Conservation (phyloP, 30 jellyfish, hydroid and myxozoan species). For the Mastigias papua region DNA sequence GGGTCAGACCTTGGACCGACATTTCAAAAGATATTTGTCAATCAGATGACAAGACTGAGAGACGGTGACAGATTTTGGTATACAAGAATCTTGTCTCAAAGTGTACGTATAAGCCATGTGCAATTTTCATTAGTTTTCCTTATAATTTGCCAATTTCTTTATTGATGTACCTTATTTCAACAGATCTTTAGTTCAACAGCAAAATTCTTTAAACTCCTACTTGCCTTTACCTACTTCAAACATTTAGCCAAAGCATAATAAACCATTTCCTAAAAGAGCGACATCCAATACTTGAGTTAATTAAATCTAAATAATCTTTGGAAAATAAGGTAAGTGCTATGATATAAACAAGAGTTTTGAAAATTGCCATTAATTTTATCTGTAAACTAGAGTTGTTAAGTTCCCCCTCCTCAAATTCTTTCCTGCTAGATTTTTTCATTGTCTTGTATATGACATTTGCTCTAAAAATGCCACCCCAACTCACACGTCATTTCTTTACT, state of each 20-base stretch:
- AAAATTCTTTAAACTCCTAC: background rate
- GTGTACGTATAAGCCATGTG: conserved; percentile 39
- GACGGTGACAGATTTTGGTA: conserved; percentile 96
- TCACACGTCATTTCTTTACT: too few species aligned
- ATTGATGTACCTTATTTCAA: background rate
- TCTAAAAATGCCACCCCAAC: too few species aligned
- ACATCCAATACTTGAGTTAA: background rate
- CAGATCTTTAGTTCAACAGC: background rate
- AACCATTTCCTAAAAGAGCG: background rate
- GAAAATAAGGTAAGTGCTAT: too few species aligned
- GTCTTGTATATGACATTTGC: too few species aligned
- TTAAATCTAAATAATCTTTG: too few species aligned
- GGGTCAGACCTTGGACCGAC: conserved; percentile 94
- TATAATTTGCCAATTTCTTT: too few species aligned
- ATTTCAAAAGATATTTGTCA: conserved; percentile 69
- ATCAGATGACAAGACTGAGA: conserved; percentile 70
- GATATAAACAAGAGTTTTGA: too few species aligned
- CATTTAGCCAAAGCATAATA: background rate
- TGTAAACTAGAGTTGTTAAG: too few species aligned
- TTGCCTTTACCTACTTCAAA: background rate
- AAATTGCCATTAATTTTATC: too few species aligned
- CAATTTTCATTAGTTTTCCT: too few species aligned
- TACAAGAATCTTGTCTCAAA: conserved; percentile 54
- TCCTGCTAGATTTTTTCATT: too few species aligned
- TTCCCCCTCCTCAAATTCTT: too few species aligned